These are phyloP conservation scores for Drosophila kepulauana DNA, from an alignment of 1,140 invertebrate species.

Conservation along the genomic window DNA sequence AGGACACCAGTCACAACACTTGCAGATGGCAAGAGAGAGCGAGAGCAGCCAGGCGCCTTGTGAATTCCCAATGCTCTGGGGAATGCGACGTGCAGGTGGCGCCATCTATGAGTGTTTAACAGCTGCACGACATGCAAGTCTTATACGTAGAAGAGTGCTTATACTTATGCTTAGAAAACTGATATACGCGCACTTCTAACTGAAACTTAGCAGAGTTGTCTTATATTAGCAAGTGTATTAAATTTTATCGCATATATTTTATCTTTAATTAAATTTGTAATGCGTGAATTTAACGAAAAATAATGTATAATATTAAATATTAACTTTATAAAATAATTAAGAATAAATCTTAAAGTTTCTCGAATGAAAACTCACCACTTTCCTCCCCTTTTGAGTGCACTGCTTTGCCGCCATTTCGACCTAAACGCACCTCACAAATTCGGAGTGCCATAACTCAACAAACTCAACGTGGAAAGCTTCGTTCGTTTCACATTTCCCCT, in stretches of 20 bases:
- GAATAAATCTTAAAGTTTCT: neutral
- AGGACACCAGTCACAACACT: conserved; percentile 48
- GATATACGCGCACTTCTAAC: neutral
- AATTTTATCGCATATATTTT: too few species aligned
- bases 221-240: neutral
- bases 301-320: too few species aligned
- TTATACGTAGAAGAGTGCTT: conserved; percentile 2
- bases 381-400: neutral
- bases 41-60: neutral
- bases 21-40: neutral
- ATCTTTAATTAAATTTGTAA: too few species aligned
- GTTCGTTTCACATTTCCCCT: neutral
- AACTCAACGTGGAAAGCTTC: conserved; percentile 43
- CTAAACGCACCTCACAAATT: conserved; percentile 4
- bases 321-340: neutral
- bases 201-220: neutral
- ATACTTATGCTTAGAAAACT: conserved; percentile 9
- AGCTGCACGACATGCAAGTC: neutral
- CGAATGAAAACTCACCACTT: neutral
- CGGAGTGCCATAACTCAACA: conserved; percentile 20
- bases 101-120: conserved; percentile 1
- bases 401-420: conserved; percentile 31
- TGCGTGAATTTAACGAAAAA: neutral
- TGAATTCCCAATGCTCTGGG: neutral
- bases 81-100: neutral